phyloP scores from a whole-genome alignment of 2,888 invertebrate species.

The Drosophila atroscutellata region DNA sequence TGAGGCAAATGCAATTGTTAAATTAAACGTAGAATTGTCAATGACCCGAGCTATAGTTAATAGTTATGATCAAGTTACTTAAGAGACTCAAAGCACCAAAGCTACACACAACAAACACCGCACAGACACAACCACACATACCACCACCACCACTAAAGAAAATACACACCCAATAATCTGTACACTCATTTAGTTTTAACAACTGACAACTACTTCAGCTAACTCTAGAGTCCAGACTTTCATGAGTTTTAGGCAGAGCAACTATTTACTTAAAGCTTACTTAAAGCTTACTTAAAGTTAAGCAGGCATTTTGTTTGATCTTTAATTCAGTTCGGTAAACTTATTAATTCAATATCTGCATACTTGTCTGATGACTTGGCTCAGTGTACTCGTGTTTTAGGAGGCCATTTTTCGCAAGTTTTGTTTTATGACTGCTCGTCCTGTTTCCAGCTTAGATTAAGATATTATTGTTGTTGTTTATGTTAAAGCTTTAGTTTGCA shows the following conservation, averaged over 20 bases:
- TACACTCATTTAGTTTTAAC: slow-evolving; percentile 26
- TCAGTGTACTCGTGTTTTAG: slow-evolving; percentile 12
- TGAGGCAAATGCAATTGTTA: slow-evolving; percentile 50
- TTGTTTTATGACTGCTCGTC: slow-evolving; percentile 34
- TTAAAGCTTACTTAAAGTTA: slow-evolving; percentile 7
- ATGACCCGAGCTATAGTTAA: slow-evolving; percentile 24
- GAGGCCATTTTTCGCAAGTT: slow-evolving; percentile 2
- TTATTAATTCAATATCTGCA: background rate
- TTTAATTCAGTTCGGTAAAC: background rate
- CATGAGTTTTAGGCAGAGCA: background rate
- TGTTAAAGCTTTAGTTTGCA: slow-evolving; percentile 40
- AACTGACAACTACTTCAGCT: slow-evolving; percentile 21
- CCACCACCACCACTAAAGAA: background rate
- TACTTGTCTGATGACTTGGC: background rate
- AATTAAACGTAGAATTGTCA: slow-evolving; percentile 45
- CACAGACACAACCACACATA: slow-evolving; percentile 2
- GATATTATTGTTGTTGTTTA: slow-evolving; percentile 51
- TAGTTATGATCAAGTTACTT: slow-evolving; percentile 25
- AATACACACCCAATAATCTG: background rate
- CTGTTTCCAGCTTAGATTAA: slow-evolving; percentile 45
- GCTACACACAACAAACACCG: slow-evolving; percentile 1
- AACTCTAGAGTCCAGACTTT: slow-evolving; percentile 10
- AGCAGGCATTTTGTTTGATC: background rate
- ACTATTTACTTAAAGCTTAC: slow-evolving; percentile 4
- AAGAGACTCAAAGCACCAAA: slow-evolving; percentile 11